These are phyloP conservation scores for Lissocephala sabroskyi DNA, from an alignment of 2,888 invertebrate species.

Conservation along the genomic window DNA sequence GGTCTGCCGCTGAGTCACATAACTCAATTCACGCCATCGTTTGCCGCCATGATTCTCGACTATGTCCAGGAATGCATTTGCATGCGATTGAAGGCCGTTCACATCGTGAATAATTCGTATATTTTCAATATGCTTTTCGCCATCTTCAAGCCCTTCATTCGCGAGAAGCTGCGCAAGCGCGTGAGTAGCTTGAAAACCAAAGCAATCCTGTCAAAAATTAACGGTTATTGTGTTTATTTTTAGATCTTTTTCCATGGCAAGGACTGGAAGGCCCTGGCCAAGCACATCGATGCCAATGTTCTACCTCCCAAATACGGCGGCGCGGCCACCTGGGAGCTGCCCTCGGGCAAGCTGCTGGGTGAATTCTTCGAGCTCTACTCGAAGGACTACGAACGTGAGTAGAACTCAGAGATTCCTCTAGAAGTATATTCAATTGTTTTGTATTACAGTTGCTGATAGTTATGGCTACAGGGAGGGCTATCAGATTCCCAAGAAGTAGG, in stretches of 20 bases:
- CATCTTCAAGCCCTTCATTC: constrained; percentile 89
- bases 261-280: constrained; percentile 76
- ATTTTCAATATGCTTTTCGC: constrained; percentile 90
- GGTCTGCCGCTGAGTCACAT: constrained; percentile 81
- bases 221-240: neutral
- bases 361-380: constrained; percentile 80
- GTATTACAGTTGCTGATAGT: constrained; percentile 74
- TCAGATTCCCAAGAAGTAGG: constrained; percentile 52
- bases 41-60: constrained; percentile 81
- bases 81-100: constrained; percentile 86
- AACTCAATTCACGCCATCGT: constrained; percentile 84
- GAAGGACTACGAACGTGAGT: constrained; percentile 79
- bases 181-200: constrained; percentile 71
- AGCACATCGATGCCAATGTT: constrained; percentile 76
- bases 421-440: too few relatives aligned
- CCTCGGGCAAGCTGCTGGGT: constrained; percentile 79
- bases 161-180: constrained; percentile 85
- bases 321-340: constrained; percentile 73
- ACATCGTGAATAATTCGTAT: constrained; percentile 89
- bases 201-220: neutral
- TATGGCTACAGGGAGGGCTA: constrained; percentile 74
- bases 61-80: constrained; percentile 88
- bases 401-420: too few relatives aligned
- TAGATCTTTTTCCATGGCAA: constrained; percentile 83
- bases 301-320: constrained; percentile 81